Base-by-base conservation (phyloP, 2,113 vertebrate genomes). In the Phalacrocorax carbo region DNA sequence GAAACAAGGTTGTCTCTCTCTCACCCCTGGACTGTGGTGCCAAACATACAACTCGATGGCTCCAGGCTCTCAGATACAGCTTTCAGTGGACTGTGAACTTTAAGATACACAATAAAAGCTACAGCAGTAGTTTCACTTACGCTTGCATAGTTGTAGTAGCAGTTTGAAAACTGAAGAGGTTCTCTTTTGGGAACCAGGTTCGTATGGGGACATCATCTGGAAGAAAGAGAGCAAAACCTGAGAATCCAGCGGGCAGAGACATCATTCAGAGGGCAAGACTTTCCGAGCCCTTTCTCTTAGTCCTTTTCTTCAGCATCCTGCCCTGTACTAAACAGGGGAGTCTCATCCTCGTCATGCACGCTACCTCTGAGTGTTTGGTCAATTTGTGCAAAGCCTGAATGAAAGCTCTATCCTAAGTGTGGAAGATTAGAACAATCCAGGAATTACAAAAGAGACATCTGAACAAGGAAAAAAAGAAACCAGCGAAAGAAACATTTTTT, bases 141-240 rank as follows among this genome's bases (percentile, higher is more conserved):
- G 99, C 99, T 98, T 99, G 99, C 99, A 99, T 99, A 98, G 99
- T 99, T 97, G 99, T 99, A 91, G 98, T 99, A 75, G 99, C 99
- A 18, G 99, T 99, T 95, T 99, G 99, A 97, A 99, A 99, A 97
- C 98, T 99, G 98, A 99, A 99, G 97, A 99, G 99, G 95, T 99
- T 99, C 97, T 99, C 99, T 96, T 99, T 99, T 80, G 99, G 99
- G 96, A 99, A 99, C 99, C 99, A 99, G 96, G 99, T 99, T 93
- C 99, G 98, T 68, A 98, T 96, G 62, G 98, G 98, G n/a, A 97
- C 97, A 23, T 99, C 99, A 58, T 99, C 99, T 99, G 97, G 81
- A 98, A 97, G 86, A 93, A 51, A 95, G 34, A 86, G 60, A 82
- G 54, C 49, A 89, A 44, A 75, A 62, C 44, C 19, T 96, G 90